phyloP scores from a whole-genome alignment of 2,888 invertebrate genomes.

The Baronia brevicornis region DNA sequence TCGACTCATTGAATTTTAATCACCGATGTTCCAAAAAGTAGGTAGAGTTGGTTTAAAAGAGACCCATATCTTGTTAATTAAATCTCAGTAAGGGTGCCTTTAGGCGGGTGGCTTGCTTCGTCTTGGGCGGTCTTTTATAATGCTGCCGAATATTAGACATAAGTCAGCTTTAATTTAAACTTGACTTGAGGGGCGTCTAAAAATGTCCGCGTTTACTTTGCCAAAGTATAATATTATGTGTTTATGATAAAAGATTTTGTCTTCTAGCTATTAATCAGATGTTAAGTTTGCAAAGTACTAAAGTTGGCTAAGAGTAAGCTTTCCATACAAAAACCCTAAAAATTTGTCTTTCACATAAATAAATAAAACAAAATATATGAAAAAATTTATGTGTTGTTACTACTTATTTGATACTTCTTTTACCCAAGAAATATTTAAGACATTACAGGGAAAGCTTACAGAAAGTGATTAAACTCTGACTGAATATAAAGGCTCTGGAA shows the following conservation, averaged over 20 bases:
- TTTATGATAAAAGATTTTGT: conserved; percentile 33
- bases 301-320: too few species aligned
- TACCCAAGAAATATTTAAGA: too few species aligned
- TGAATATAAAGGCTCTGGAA: too few species aligned
- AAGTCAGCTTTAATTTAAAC: conserved; percentile 65
- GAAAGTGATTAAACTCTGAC: too few species aligned
- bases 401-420: too few species aligned
- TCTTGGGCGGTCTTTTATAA: conserved; percentile 51
- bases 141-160: conserved; percentile 64
- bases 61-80: conserved; percentile 74
- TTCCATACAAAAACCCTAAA: too few species aligned
- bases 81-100: conserved; percentile 67
- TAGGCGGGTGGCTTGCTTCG: conserved; percentile 41
- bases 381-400: too few species aligned
- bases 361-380: too few species aligned
- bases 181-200: conserved; percentile 51
- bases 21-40: conserved; percentile 65
- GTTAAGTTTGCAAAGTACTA: too few species aligned
- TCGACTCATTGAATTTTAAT: conserved; percentile 66
- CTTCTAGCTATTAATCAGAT: conserved; percentile 8
- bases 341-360: background rate
- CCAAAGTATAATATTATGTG: conserved; percentile 34
- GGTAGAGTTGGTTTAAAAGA: conserved; percentile 67
- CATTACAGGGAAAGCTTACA: too few species aligned
- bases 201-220: conserved; percentile 44